Evolutionary conservation across 2,113 vertebrate species (phyloP).

Genomic region (Oceanodroma tethys): DNA sequence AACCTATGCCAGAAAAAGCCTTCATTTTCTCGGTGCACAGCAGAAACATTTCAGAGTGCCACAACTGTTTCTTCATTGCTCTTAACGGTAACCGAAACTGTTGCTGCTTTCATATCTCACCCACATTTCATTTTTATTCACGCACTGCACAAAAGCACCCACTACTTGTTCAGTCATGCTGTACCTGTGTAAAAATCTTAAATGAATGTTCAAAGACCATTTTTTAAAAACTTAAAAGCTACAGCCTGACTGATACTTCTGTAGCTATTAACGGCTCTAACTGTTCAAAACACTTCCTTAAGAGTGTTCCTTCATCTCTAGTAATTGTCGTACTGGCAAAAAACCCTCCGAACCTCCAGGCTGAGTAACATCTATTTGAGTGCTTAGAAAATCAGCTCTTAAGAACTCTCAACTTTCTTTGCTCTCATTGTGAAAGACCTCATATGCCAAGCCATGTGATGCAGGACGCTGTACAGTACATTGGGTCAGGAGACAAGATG

Average conservation of each 20-base stretch:
- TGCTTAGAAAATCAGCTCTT: conserved; percentile 34
- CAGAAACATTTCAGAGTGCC: background rate
- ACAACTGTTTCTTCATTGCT: background rate
- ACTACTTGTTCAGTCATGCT: background rate
- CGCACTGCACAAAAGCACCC: background rate
- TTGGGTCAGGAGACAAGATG: conserved; percentile 40
- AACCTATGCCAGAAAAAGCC: background rate
- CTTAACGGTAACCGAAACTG: background rate
- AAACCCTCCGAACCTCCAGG: background rate
- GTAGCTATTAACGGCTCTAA: background rate
- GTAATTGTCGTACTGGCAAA: background rate
- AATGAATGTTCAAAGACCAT: background rate
- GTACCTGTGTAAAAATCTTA: background rate
- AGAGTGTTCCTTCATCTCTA: background rate
- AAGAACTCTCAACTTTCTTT: conserved; percentile 21
- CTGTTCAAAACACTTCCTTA: conserved; percentile 10
- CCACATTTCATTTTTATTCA: background rate
- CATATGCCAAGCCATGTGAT: background rate
- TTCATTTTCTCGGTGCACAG: background rate
- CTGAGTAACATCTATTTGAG: conserved; percentile 5
- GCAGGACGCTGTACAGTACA: background rate
- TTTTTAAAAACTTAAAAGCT: conserved; percentile 1
- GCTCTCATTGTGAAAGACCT: background rate
- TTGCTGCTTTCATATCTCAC: background rate
- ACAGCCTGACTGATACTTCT: conserved; percentile 12